Conservation (phyloP, 2,797 vertebrate genomes). For the Anas bahamensis region DNA sequence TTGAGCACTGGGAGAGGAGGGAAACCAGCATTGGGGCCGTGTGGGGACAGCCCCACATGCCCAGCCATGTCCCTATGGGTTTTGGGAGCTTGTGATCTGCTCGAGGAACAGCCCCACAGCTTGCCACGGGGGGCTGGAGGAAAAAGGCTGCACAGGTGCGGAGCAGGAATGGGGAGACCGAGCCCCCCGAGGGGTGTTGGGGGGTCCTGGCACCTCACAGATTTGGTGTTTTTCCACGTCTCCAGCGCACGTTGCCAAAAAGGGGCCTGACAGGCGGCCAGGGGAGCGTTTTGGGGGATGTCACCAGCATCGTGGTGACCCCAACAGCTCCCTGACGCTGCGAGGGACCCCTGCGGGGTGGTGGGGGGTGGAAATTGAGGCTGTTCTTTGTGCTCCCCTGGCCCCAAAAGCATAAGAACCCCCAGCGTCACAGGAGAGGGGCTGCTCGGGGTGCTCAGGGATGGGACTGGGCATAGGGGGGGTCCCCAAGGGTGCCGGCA, state of each 20-base stretch:
- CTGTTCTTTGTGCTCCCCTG: too few relatives aligned
- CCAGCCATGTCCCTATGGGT: neutral
- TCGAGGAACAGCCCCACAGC: neutral
- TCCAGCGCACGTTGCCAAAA: neutral
- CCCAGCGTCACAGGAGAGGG: neutral
- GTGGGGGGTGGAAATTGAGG: too few relatives aligned
- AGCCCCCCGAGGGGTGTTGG: neutral
- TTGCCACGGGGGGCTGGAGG: neutral
- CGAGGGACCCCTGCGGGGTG: neutral
- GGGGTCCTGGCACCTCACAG: neutral
- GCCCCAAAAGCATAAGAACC: too few relatives aligned
- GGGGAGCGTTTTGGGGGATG: neutral
- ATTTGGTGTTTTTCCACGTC: neutral
- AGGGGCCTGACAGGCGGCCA: neutral
- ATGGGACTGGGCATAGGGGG: fast-evolving
- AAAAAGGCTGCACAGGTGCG: neutral
- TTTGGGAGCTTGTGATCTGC: neutral
- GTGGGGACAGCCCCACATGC: neutral
- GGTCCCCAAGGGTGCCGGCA: fast-evolving
- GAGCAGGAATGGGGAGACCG: fast-evolving
- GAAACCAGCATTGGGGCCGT: neutral
- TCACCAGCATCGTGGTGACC: neutral
- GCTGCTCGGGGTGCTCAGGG: neutral
- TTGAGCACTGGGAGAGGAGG: fast-evolving
- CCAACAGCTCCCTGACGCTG: neutral